Conservation (phyloP, 2,888 invertebrate species). For the Germaria angustata region DNA sequence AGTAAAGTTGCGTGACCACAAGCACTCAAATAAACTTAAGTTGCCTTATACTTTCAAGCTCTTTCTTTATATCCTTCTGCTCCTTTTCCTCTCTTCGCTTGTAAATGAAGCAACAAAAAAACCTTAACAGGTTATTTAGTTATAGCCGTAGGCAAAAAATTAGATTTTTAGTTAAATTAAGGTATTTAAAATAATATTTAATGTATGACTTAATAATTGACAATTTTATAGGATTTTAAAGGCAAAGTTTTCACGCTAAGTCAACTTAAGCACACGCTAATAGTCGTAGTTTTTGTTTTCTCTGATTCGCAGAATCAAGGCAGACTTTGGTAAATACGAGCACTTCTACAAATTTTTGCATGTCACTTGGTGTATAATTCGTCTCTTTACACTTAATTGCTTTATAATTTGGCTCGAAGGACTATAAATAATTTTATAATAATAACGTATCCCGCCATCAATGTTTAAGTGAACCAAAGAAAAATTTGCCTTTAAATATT, state of each 20-base stretch:
- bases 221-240: background rate
- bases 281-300: too few species aligned
- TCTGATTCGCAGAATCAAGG: too few species aligned
- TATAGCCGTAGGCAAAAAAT: background rate
- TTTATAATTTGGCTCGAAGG: too few species aligned
- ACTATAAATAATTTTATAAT: too few species aligned
- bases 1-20: conserved; percentile 64
- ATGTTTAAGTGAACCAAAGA: too few species aligned
- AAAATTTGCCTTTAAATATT: too few species aligned
- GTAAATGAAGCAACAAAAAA: background rate
- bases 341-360: too few species aligned
- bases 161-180: background rate
- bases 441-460: too few species aligned
- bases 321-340: too few species aligned
- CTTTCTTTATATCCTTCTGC: background rate
- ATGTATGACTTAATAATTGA: background rate
- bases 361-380: too few species aligned
- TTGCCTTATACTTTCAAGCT: conserved; percentile 28
- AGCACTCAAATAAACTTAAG: conserved; percentile 60
- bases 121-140: background rate
- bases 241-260: background rate
- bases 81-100: background rate
- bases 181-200: background rate
- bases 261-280: too few species aligned
- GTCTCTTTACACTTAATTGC: too few species aligned